Evolutionary conservation across 2,888 invertebrate genomes (phyloP).

Genomic region (Epistrophe eligans): DNA sequence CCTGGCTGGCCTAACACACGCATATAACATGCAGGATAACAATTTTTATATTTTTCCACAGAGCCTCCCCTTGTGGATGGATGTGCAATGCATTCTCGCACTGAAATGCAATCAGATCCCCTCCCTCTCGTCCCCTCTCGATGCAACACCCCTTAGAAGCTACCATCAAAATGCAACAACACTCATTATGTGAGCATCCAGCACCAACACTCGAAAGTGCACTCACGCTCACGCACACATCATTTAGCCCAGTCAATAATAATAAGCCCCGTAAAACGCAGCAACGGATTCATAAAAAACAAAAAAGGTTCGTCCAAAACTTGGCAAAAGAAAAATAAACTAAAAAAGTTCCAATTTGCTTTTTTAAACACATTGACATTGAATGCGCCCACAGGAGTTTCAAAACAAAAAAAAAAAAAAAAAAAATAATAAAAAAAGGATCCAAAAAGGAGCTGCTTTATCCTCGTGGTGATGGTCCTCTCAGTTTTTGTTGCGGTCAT

Average conservation of each 20-base stretch:
- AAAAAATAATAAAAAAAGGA: constrained; percentile 15
- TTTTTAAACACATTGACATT: constrained; percentile 77
- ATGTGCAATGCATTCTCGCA: constrained; percentile 18
- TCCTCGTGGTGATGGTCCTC: constrained; percentile 28
- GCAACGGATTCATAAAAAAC: constrained; percentile 54
- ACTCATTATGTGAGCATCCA: constrained; percentile 68
- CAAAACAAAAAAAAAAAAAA: constrained; percentile 35
- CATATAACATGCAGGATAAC: constrained; percentile 72
- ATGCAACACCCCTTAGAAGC: not conserved
- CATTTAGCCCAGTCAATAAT: constrained; percentile 77
- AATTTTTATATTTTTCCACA: constrained; percentile 72
- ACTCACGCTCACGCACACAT: constrained; percentile 78
- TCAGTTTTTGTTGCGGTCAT: constrained; percentile 58
- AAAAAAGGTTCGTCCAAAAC: constrained; percentile 38
- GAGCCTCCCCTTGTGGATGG: constrained; percentile 11
- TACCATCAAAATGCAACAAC: constrained; percentile 58
- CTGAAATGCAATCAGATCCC: constrained; percentile 20
- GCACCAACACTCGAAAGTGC: constrained; percentile 72
- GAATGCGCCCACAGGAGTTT: constrained; percentile 73
- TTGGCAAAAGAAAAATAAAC: constrained; percentile 34
- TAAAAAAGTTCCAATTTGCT: constrained; percentile 66
- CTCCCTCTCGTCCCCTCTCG: not conserved
- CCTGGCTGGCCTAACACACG: constrained; percentile 73
- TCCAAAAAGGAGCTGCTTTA: constrained; percentile 56
- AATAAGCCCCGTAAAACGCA: constrained; percentile 71